Percentiles rank a stretch among this genome's conserved stretches.
These are phyloP conservation scores for Vireo griseus DNA, from an alignment of 2,797 vertebrate genomes.

Conservation along the genomic window DNA sequence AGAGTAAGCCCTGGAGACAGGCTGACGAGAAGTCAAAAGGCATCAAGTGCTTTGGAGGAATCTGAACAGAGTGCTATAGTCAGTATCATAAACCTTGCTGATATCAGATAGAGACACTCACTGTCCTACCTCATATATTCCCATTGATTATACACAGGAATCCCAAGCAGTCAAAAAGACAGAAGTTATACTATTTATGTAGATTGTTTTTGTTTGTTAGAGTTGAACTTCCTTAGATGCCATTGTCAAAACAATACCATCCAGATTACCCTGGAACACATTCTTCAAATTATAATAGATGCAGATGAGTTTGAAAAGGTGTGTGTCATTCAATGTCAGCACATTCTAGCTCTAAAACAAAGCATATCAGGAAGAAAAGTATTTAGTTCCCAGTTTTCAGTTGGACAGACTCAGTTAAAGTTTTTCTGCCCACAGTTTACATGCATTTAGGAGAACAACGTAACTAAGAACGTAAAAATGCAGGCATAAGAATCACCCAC, in stretches of 20 bases:
- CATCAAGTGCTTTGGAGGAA: not conserved
- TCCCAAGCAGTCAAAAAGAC: not conserved
- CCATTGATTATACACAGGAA: not conserved
- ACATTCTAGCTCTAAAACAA: not conserved
- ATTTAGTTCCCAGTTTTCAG: not conserved
- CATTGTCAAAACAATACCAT: not conserved
- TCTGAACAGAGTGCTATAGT: not conserved
- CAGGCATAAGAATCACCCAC: not conserved
- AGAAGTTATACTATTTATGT: rapidly evolving
- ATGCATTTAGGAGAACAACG: rapidly evolving
- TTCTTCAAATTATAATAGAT: not conserved
- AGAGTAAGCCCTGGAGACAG: not conserved
- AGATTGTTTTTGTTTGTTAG: not conserved
- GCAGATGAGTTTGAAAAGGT: not conserved
- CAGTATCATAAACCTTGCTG: not conserved
- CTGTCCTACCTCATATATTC: not conserved
- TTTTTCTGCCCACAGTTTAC: not conserved
- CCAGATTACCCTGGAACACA: not conserved
- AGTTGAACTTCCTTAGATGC: not conserved
- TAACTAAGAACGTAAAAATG: not conserved
- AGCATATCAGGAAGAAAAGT: not conserved
- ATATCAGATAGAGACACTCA: not conserved
- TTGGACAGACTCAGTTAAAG: not conserved
- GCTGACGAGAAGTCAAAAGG: not conserved
- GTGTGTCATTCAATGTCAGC: not conserved